Evolutionary conservation across 2,113 vertebrate genomes (phyloP).

Genomic region (Corythornis cristatus): DNA sequence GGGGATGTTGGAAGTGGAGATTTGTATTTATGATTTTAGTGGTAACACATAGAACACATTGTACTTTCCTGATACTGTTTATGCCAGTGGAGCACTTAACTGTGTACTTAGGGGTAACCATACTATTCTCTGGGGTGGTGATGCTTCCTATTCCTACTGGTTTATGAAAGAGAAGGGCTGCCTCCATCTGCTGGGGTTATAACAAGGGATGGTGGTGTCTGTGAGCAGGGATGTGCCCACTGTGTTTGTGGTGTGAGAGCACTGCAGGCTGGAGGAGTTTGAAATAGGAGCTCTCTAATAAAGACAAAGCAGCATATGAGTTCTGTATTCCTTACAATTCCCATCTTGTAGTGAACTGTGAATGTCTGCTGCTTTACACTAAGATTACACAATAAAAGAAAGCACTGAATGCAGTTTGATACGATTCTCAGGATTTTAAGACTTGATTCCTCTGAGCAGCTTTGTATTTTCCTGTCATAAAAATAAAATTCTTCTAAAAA

Average conservation of each 20-base stretch:
- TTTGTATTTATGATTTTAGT: background rate
- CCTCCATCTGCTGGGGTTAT: background rate
- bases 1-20: background rate
- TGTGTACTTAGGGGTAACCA: background rate
- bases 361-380: conserved; percentile 3
- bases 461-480: conserved; percentile 48
- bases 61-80: background rate
- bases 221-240: background rate
- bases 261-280: background rate
- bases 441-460: conserved; percentile 5
- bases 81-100: background rate
- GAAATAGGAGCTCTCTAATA: background rate
- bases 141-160: background rate
- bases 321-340: background rate
- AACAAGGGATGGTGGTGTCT: background rate
- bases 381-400: background rate
- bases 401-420: conserved; percentile 28
- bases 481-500: conserved; percentile 67
- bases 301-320: background rate
- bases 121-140: background rate
- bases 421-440: conserved; percentile 55
- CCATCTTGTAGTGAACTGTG: background rate
- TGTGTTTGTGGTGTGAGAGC: background rate
- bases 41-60: background rate
- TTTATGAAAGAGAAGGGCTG: background rate